Conservation (phyloP, 2,113 vertebrate genomes). For the Cinclus cinclus region DNA sequence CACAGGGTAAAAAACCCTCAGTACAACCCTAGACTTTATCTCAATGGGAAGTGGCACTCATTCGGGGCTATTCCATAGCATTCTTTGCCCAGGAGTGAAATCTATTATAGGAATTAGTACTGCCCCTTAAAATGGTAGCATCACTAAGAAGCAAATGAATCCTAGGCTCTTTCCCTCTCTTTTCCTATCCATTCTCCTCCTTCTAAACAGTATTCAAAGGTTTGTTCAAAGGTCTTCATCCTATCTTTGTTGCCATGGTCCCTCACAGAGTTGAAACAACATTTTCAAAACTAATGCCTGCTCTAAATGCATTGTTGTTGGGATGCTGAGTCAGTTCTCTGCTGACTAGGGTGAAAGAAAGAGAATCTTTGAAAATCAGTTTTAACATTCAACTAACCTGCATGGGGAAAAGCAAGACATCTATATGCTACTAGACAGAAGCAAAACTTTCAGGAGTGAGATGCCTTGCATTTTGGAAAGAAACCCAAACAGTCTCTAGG, state of each 20-base stretch:
- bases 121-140: slow-evolving; percentile 57
- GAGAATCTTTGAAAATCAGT: slow-evolving; percentile 39
- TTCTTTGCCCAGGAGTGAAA: slow-evolving; percentile 56
- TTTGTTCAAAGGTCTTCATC: slow-evolving; percentile 66
- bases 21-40: slow-evolving; percentile 59
- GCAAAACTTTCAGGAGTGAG: not conserved
- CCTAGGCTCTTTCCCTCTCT: slow-evolving; percentile 37
- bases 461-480: not conserved
- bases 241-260: slow-evolving; percentile 63
- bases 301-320: slow-evolving; percentile 53
- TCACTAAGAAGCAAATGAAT: slow-evolving; percentile 59
- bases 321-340: slow-evolving; percentile 60
- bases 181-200: slow-evolving; percentile 47
- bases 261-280: slow-evolving; percentile 55
- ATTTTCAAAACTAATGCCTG: slow-evolving; percentile 54
- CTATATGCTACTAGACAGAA: not conserved
- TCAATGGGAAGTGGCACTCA: slow-evolving; percentile 68
- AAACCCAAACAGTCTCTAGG: not conserved
- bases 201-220: slow-evolving; percentile 58
- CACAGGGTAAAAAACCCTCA: not conserved
- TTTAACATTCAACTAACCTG: slow-evolving; percentile 52
- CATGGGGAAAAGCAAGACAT: slow-evolving; percentile 1
- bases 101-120: slow-evolving; percentile 65
- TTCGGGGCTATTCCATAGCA: not conserved
- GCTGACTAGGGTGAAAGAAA: slow-evolving; percentile 11